phyloP scores from a whole-genome alignment of 2,888 invertebrate genomes.

The Germaria angustata region DNA sequence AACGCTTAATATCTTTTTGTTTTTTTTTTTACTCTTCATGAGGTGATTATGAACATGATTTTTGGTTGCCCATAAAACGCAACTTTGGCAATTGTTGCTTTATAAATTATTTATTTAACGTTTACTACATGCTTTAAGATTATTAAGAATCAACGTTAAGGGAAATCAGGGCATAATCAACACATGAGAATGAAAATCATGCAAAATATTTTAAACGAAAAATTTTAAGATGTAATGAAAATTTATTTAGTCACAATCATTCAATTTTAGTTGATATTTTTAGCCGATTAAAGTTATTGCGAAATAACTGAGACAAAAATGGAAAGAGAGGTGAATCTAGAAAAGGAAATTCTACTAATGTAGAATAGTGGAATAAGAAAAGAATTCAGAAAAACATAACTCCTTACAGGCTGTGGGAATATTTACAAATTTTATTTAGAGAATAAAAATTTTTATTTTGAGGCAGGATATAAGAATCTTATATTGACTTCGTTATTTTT shows the following conservation, averaged over 20 bases:
- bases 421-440: too few relatives aligned
- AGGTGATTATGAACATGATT: slow-evolving; percentile 64
- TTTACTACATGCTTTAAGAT: slow-evolving; percentile 32
- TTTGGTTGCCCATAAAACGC: slow-evolving; percentile 60
- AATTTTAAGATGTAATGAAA: background rate
- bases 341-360: too few relatives aligned
- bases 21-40: slow-evolving; percentile 24
- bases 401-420: too few relatives aligned
- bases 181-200: slow-evolving; percentile 7
- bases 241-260: background rate
- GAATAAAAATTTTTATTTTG: too few relatives aligned
- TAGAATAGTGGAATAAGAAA: too few relatives aligned
- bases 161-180: slow-evolving; percentile 42
- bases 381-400: too few relatives aligned
- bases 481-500: too few relatives aligned
- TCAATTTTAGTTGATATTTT: background rate
- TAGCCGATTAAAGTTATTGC: too few relatives aligned
- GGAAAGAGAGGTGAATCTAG: too few relatives aligned
- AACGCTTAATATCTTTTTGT: slow-evolving; percentile 40
- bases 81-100: slow-evolving; percentile 54
- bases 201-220: slow-evolving; percentile 1
- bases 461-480: too few relatives aligned
- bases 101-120: slow-evolving; percentile 61
- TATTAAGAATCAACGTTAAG: background rate
- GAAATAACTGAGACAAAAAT: too few relatives aligned